A percentile compares a stretch with the other conserved stretches of the same genome.
These are phyloP conservation scores for Petrocephalus sullivani DNA, from an alignment of 2,797 vertebrate species.

Conservation along the genomic window DNA sequence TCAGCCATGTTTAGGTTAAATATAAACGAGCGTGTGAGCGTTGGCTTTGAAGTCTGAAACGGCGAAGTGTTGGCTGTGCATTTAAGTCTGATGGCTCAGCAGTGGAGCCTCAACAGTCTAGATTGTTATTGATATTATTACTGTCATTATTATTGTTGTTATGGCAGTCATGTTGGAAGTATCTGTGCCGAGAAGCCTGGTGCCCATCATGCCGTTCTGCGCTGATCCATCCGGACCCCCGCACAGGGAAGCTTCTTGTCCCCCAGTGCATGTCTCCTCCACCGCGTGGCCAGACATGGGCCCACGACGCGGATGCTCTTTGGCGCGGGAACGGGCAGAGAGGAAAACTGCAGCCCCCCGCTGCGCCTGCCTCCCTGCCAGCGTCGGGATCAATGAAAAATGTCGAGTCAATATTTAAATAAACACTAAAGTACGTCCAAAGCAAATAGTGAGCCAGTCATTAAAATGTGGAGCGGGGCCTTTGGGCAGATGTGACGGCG, in stretches of 20 bases:
- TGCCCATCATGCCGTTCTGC: not conserved
- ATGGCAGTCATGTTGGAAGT: not conserved
- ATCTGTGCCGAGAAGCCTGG: not conserved
- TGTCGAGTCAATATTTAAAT: conserved; percentile 57
- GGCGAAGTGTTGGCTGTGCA: not conserved
- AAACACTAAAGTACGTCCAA: conserved; percentile 56
- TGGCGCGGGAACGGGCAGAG: not conserved
- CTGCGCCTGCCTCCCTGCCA: conserved; percentile 4
- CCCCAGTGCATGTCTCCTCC: not conserved
- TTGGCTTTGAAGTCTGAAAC: not conserved
- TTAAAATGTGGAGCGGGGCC: conserved; percentile 43
- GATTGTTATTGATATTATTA: not conserved
- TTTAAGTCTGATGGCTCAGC: not conserved
- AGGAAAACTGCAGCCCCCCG: not conserved
- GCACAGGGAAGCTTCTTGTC: not conserved
- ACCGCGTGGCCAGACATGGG: not conserved
- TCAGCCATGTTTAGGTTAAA: not conserved
- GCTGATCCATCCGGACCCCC: not conserved
- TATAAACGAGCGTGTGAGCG: not conserved
- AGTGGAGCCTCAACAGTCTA: not conserved
- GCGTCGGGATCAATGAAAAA: conserved; percentile 46
- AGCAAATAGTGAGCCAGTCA: conserved; percentile 53
- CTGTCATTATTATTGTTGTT: not conserved
- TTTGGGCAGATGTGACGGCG: conserved; percentile 49
- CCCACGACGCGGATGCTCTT: not conserved